Evolutionary conservation across 2,888 invertebrate genomes (phyloP).

Genomic region (Kryphioiulus occultus): DNA sequence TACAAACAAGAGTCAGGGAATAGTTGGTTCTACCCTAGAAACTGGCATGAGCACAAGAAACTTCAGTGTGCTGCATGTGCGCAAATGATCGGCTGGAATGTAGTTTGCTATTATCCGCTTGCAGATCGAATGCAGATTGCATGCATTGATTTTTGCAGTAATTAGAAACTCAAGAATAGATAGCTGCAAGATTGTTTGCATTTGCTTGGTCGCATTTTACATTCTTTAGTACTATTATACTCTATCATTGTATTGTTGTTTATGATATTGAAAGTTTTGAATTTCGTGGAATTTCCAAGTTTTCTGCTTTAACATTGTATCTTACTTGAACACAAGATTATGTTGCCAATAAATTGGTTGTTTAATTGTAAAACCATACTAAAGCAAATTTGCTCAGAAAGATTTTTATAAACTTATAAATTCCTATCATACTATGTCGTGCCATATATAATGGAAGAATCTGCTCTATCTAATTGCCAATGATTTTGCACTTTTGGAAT

Average conservation of each 20-base stretch:
- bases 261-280: not conserved
- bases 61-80: not conserved
- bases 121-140: not conserved
- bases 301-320: not conserved
- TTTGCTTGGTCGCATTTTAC: not conserved
- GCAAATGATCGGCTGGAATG: not conserved
- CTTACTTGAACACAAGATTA: not conserved
- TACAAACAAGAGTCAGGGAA: not conserved
- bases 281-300: not conserved
- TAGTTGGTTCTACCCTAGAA: conserved; percentile 23
- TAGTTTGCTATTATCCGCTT: not conserved
- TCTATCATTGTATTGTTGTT: not conserved
- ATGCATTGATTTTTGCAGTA: not conserved
- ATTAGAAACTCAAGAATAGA: not conserved
- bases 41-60: not conserved
- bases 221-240: not conserved
- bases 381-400: no score
- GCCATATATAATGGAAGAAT: not conserved
- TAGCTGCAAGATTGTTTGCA: not conserved
- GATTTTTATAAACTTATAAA: not conserved
- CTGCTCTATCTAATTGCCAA: not conserved
- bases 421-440: not conserved
- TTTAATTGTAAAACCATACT: no score
- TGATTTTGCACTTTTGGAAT: not conserved
- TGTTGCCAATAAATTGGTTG: no score